phyloP scores from a whole-genome alignment of 2,113 vertebrate genomes.

The Calypte anna region DNA sequence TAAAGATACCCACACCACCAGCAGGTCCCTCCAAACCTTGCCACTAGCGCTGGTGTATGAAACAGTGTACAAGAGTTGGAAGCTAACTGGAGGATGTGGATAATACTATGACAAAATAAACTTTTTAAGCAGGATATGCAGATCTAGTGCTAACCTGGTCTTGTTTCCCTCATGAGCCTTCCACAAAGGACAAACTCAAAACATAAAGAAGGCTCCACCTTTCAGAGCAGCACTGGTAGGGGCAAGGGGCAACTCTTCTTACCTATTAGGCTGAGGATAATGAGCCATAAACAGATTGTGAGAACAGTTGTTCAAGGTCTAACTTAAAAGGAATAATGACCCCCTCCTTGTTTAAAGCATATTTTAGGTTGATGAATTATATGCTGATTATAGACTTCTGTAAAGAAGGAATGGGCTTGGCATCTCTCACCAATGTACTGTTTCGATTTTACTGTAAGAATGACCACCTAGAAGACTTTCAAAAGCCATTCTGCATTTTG shows the following conservation, averaged over 20 bases:
- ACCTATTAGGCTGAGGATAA: not conserved
- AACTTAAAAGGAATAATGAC: not conserved
- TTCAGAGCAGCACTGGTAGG: not conserved
- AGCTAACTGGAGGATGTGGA: not conserved
- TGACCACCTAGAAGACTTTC: not conserved
- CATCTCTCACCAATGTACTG: not conserved
- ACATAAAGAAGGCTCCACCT: not conserved
- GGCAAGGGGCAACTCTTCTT: not conserved
- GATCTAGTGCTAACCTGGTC: not conserved
- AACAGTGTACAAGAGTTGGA: accelerated
- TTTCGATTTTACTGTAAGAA: not conserved
- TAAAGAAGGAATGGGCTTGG: not conserved
- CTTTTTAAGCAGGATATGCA: not conserved
- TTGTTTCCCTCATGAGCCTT: not conserved
- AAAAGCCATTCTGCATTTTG: not conserved
- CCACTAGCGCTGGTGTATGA: not conserved
- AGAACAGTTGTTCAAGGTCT: not conserved
- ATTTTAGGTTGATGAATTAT: not conserved
- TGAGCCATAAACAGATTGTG: not conserved
- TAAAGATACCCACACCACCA: not conserved
- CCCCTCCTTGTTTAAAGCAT: not conserved
- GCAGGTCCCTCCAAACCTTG: not conserved
- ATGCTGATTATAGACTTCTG: not conserved
- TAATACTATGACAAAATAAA: not conserved
- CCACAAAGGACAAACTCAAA: not conserved